Evolutionary conservation across 2,113 vertebrate genomes (phyloP).

Genomic region (Grallaria varia): DNA sequence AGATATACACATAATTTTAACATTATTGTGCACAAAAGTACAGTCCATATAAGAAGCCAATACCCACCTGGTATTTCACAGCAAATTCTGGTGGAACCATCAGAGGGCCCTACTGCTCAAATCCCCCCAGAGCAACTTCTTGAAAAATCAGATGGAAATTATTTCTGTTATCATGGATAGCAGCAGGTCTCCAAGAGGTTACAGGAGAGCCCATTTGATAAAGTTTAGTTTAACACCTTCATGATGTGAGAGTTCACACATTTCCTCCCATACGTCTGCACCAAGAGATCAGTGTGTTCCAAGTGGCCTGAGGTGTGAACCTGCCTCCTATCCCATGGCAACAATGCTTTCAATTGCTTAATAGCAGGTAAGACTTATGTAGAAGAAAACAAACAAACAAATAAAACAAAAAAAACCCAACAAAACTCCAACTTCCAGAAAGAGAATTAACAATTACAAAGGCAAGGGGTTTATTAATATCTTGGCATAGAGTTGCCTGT

Average conservation of each 20-base stretch:
- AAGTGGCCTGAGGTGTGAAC: constrained; percentile 8
- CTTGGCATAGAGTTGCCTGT: neutral
- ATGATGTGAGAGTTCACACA: neutral
- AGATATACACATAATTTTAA: neutral
- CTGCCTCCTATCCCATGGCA: neutral
- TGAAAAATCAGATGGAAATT: constrained; percentile 47
- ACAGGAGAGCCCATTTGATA: constrained; percentile 19
- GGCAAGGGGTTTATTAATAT: neutral
- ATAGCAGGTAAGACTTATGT: neutral
- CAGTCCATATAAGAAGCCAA: neutral
- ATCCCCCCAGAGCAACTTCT: neutral
- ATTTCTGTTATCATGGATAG: constrained; percentile 30
- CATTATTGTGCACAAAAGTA: neutral
- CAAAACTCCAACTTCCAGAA: neutral
- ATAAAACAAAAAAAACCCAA: neutral
- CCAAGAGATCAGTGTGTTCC: neutral
- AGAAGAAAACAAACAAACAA: neutral
- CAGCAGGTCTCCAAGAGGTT: constrained; percentile 29
- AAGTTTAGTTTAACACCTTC: constrained; percentile 56
- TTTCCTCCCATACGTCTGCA: constrained; percentile 15
- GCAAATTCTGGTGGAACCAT: neutral
- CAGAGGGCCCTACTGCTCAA: neutral
- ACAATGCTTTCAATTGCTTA: neutral
- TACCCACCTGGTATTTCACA: neutral
- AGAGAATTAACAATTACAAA: neutral